Conservation (phyloP, 2,113 vertebrate genomes). For the Lathamus discolor region DNA sequence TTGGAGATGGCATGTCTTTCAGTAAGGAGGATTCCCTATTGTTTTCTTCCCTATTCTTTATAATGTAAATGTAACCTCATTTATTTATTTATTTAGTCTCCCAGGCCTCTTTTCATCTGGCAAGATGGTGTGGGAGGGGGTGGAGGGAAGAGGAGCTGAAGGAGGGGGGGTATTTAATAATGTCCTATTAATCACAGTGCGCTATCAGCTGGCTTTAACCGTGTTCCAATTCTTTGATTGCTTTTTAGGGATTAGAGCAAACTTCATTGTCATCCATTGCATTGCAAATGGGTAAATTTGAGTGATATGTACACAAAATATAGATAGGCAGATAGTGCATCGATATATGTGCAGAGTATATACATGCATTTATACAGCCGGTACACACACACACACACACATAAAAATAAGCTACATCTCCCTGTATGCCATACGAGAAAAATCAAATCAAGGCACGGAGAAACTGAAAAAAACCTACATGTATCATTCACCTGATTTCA, state of each 20-base stretch:
- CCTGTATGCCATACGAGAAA: constrained; percentile 65
- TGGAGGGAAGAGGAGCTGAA: not conserved
- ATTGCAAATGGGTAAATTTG: constrained; percentile 78
- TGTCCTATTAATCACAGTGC: constrained; percentile 72
- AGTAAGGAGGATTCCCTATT: constrained; percentile 63
- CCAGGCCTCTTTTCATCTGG: constrained; percentile 56
- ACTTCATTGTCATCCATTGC: constrained; percentile 79
- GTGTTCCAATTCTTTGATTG: constrained; percentile 74
- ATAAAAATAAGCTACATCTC: constrained; percentile 69
- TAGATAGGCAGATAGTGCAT: not conserved
- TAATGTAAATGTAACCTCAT: constrained; percentile 65
- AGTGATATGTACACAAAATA: constrained; percentile 72
- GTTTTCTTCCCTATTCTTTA: constrained; percentile 66
- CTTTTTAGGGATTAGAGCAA: constrained; percentile 81
- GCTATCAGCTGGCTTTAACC: constrained; percentile 65
- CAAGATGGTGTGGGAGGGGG: not conserved
- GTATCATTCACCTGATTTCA: constrained; percentile 99
- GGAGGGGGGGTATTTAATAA: constrained; percentile 70
- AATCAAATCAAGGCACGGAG: constrained; percentile 82
- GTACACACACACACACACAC: not conserved
- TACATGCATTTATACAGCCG: constrained; percentile 68
- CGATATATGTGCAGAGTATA: constrained; percentile 10
- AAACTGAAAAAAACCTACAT: constrained; percentile 82
- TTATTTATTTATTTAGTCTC: constrained; percentile 65
- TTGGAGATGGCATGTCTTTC: constrained; percentile 53